Percentiles rank a stretch among this genome's conserved stretches.
phyloP scores from a whole-genome alignment of 2,888 invertebrate genomes.

The Calephelis perditalis region DNA sequence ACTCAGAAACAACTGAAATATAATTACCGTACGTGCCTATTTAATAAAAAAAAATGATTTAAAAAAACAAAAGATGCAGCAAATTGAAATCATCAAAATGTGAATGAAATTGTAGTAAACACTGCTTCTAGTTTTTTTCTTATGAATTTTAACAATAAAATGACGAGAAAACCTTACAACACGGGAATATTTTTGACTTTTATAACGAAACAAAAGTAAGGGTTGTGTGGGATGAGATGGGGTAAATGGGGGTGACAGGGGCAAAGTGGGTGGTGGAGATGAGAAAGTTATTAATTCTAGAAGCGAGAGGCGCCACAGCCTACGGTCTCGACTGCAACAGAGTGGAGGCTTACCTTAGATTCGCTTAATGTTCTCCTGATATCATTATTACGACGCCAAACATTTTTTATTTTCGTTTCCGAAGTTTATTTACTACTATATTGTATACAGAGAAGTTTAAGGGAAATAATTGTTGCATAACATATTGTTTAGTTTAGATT shows the following conservation, averaged over 20 bases:
- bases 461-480: too few relatives aligned
- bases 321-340: slow-evolving; percentile 68
- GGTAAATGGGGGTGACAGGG: slow-evolving; percentile 39
- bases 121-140: too few relatives aligned
- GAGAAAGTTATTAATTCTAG: slow-evolving; percentile 76
- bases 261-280: slow-evolving; percentile 42
- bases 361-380: slow-evolving; percentile 66
- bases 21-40: too few relatives aligned
- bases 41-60: too few relatives aligned
- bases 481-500: too few relatives aligned
- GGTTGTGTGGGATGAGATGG: slow-evolving; percentile 38
- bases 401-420: slow-evolving; percentile 19
- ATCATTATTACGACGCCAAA: slow-evolving; percentile 51
- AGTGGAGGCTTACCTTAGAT: slow-evolving; percentile 68
- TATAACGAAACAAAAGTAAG: slow-evolving; percentile 40
- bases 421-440: background rate
- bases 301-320: slow-evolving; percentile 70
- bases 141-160: too few relatives aligned
- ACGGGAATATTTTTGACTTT: slow-evolving; percentile 6
- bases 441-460: too few relatives aligned
- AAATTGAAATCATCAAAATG: too few relatives aligned
- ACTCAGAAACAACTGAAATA: too few relatives aligned
- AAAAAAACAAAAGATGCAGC: too few relatives aligned
- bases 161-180: background rate
- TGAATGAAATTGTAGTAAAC: too few relatives aligned